These are phyloP conservation scores for Pseudomyrmex concolor DNA, from an alignment of 1,140 invertebrate species.

Conservation along the genomic window DNA sequence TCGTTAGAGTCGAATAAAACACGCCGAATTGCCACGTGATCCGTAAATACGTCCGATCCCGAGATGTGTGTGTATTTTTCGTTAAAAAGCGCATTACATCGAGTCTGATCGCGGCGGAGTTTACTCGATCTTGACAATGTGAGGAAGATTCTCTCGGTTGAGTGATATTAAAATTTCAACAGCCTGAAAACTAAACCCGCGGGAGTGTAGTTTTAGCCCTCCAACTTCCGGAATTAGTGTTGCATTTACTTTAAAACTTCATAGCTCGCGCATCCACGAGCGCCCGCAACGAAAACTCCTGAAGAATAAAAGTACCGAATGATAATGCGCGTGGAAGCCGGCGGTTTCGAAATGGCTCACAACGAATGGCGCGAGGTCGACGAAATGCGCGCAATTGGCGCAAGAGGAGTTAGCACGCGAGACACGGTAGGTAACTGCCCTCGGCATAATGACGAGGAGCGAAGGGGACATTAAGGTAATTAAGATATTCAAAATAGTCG, in stretches of 20 bases:
- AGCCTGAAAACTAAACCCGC: no score
- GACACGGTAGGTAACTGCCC: constrained; percentile 3
- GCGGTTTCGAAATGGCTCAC: background rate
- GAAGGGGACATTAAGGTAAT: constrained; percentile 65
- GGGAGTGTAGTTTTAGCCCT: background rate
- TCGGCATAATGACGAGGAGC: constrained; percentile 55
- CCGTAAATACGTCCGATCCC: background rate
- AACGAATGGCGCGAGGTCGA: background rate
- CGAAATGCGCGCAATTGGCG: constrained; percentile 47
- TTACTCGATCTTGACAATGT: no score
- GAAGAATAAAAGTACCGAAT: background rate
- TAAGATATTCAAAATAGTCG: constrained; percentile 70
- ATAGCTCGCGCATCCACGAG: background rate
- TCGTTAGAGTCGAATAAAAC: constrained; percentile 26
- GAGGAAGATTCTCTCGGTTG: no score
- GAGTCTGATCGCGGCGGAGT: background rate
- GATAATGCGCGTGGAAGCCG: constrained; percentile 15
- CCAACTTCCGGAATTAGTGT: background rate
- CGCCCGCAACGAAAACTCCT: background rate
- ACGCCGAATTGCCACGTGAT: background rate
- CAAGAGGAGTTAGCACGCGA: constrained; percentile 17
- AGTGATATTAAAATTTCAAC: constrained; percentile 14
- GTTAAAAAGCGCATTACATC: background rate
- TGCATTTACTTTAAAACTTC: constrained; percentile 17
- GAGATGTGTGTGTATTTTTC: background rate